Evolutionary conservation across 92 coral and sea anemone species (phyloP), one percentile per base, ranked within the genome.

Genomic region (Virgularia gustaviana): DNA sequence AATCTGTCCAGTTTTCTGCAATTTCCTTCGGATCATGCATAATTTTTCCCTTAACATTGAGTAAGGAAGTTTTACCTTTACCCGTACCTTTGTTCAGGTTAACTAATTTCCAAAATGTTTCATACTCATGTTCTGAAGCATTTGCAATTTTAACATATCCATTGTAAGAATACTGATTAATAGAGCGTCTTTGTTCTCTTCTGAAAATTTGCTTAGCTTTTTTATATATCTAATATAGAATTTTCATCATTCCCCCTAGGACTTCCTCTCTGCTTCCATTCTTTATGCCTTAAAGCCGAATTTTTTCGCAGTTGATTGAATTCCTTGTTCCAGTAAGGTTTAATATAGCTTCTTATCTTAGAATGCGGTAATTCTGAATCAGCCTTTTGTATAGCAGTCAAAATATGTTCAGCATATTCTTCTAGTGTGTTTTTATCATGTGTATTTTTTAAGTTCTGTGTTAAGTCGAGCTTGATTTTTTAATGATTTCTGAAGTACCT

Each of bases 321-420:
- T 3, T 57, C 32, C 11, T 57, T 27, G n/a, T 57, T 57, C 64
- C 64, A 57, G 36, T 57, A 57, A 28, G 64, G 64, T 39, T 57
- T 57, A 15, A 57, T 29, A 20, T 57, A 24, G 35, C 64, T 57
- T 29, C 6, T 27, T 28, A 15, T 15, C 32, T 11, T 24, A 32
- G 32, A 9, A 11, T 57, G 64, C 6, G 64, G 64, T 22, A 57
- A 29, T n/a, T 19, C 22, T 15, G 5, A 15, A 47, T 25, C 22
- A 4, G 55, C 55, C 3, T 4, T 15, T 4, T 47, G 15, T 4
- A 47, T 4, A 15, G 20, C 22, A 3, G 15, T 47, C 3, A 4
- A 4, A 15, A 47, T 47, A 5, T 4, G 3, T 47, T 47, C 20
- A 25, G 22, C 5, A 47, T 47, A 47, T 47, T 15, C 7, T 47